Conservation (phyloP, 2,113 vertebrate species). For the Lampris incognitus region DNA sequence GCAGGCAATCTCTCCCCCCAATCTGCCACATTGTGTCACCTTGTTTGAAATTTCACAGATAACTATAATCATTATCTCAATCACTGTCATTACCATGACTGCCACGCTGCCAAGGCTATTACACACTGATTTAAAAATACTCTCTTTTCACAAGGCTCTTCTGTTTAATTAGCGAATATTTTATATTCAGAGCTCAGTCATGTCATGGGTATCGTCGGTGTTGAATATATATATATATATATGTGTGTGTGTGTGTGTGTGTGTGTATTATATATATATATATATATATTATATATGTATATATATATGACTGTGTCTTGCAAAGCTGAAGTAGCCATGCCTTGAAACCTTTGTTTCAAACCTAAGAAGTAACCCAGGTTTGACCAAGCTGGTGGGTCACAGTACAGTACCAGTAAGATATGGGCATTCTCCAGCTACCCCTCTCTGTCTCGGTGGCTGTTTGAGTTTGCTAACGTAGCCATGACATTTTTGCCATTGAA, state of each 20-base stretch:
- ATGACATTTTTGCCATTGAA: conserved; percentile 19
- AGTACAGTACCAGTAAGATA: conserved; percentile 34
- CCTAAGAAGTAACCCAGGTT: neutral
- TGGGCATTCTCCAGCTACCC: conserved; percentile 21
- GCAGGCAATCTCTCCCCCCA: conserved; percentile 17
- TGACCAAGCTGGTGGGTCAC: conserved; percentile 2
- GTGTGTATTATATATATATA: too few species aligned
- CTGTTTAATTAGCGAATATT: neutral
- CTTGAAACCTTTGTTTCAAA: neutral
- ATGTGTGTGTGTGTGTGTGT: too few species aligned
- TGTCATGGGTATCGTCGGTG: too few species aligned
- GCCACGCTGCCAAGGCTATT: neutral
- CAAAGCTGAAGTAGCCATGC: neutral
- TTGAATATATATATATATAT: too few species aligned
- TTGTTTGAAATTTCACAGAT: conserved; percentile 13
- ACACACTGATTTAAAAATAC: neutral
- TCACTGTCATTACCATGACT: neutral
- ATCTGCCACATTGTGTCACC: conserved; percentile 1
- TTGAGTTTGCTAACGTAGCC: conserved; percentile 26
- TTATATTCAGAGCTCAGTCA: neutral
- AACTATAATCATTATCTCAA: conserved; percentile 10
- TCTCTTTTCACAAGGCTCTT: neutral
- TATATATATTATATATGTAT: too few species aligned
- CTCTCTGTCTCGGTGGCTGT: conserved; percentile 33
- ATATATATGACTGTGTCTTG: neutral